phyloP scores from a whole-genome alignment of 2,888 invertebrate genomes.

The Aethes cnicana region DNA sequence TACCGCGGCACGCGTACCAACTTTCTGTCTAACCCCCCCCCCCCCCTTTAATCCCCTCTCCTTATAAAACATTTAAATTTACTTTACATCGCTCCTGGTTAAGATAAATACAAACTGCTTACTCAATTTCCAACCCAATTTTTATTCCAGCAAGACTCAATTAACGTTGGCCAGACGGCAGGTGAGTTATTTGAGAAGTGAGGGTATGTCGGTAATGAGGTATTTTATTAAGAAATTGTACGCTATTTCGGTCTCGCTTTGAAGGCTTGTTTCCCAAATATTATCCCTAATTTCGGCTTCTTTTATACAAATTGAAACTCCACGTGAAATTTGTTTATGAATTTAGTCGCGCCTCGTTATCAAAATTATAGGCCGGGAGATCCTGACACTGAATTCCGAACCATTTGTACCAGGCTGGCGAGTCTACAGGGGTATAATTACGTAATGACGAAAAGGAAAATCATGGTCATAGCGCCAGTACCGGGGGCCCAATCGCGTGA shows the following conservation, averaged over 20 bases:
- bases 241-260: conserved; percentile 3
- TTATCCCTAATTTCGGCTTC: not conserved
- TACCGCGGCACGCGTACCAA: conserved; percentile 23
- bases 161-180: not conserved
- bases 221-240: conserved; percentile 6
- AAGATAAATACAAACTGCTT: conserved; percentile 14
- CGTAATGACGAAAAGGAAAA: too few relatives aligned
- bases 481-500: too few relatives aligned
- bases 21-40: conserved; percentile 17
- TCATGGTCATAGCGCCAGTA: too few relatives aligned
- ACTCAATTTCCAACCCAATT: not conserved
- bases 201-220: not conserved
- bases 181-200: not conserved
- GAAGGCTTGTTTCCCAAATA: not conserved
- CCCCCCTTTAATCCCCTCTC: conserved; percentile 20
- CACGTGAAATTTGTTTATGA: too few relatives aligned
- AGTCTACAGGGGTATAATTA: too few relatives aligned
- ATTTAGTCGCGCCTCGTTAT: too few relatives aligned
- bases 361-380: too few relatives aligned
- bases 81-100: conserved; percentile 11
- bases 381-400: too few relatives aligned
- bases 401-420: too few relatives aligned
- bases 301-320: too few relatives aligned
- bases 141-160: not conserved
- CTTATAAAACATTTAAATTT: conserved; percentile 30